Base-by-base conservation (phyloP, 2,888 invertebrate species). In the Andrena flavipes region DNA sequence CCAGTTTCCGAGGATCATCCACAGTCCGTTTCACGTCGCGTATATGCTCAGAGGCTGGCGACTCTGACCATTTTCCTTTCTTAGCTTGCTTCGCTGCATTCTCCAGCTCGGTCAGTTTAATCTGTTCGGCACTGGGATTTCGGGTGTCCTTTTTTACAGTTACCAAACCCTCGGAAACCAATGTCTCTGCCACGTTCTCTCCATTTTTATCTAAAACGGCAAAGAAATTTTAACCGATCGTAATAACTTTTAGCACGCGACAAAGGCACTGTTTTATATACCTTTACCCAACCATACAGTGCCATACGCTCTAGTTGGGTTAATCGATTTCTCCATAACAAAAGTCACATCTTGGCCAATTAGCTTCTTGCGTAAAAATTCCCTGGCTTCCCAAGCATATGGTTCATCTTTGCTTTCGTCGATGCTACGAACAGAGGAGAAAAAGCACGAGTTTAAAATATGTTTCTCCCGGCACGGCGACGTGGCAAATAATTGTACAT, bases 351-450 rank as follows among this genome's bases (percentile, higher is more conserved):
- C 97, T 93, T 98, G 97, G 2, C 99, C 99, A 90, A 99, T 96
- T 49, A 99, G 94, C 94, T 98, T 98, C 92, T 98, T 98, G 51
- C 99, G 96, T 67, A 99, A 95, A 92, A 97, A 99, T 94, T 99
- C 99, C 74, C 99, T 96, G 0, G 99, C 98, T 93, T 99, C 99
- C 99, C 99, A 99, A 0, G 99, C 99, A 95, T 96, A 99, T 1
- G 99, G 98, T 94, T 99, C 98, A 93, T 98, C 98, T 93, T 96
- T 97, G 13, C 96, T 96, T 91, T 97, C 97, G 62, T 95, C 95
- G 59, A 54, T 77, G 6, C 87, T 88, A 23, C 26, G 74, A 64
- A 10, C 8, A 23, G 59, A 63, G n/a, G 20, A 20, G 51, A 6
- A 51, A 76, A 78, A 56, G 23, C 8, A 26, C 33, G 63, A 35